Evolutionary conservation across 2,797 vertebrate genomes (phyloP).

Genomic region (Saxicola maurus): DNA sequence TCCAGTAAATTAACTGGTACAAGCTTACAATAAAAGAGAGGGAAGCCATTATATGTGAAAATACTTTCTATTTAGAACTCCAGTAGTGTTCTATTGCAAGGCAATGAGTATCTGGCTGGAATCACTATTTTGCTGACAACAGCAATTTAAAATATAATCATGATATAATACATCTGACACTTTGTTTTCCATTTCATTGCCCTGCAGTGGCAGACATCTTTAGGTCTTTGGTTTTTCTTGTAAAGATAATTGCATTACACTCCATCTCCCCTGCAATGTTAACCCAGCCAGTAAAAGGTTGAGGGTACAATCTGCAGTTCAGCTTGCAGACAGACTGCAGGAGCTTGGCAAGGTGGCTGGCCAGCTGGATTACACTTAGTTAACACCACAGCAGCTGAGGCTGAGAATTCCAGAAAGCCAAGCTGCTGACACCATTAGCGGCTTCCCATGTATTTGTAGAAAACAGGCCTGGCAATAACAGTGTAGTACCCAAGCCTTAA

Average conservation of each 20-base stretch:
- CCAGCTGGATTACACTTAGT: not conserved
- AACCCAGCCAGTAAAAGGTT: not conserved
- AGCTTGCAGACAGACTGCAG: not conserved
- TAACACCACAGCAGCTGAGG: not conserved
- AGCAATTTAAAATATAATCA: not conserved
- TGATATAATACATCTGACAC: not conserved
- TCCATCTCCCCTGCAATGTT: not conserved
- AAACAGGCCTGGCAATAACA: not conserved
- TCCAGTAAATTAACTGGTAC: not conserved
- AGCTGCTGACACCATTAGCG: accelerated
- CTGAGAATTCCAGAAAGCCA: not conserved
- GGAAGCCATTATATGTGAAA: not conserved
- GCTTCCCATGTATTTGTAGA: not conserved
- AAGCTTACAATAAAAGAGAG: not conserved
- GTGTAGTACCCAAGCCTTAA: not conserved
- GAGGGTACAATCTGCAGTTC: not conserved
- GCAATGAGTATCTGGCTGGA: not conserved
- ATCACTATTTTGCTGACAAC: not conserved
- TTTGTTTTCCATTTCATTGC: not conserved
- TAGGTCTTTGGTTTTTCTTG: not conserved
- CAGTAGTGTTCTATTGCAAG: not conserved
- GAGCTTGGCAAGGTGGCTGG: not conserved
- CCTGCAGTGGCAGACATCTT: not conserved
- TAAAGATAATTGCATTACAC: not conserved
- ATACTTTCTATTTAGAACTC: not conserved